These are phyloP conservation scores for Crypturellus undulatus DNA, from an alignment of 2,113 vertebrate species.

Conservation along the genomic window DNA sequence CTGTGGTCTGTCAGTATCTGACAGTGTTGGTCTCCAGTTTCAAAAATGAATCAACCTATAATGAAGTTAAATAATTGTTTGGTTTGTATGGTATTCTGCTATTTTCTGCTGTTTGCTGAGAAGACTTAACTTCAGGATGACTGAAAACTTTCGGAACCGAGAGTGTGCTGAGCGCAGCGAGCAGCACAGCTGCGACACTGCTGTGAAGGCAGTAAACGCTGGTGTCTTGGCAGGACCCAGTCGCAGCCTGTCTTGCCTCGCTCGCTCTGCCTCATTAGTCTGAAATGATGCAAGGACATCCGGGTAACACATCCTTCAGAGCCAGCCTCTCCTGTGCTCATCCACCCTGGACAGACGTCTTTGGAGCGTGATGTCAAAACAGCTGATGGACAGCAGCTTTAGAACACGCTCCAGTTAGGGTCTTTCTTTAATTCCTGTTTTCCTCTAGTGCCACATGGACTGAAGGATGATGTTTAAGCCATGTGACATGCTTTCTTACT, in stretches of 20 bases:
- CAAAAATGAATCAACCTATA: not conserved
- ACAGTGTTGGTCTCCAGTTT: not conserved
- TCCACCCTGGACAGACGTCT: not conserved
- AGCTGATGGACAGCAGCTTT: not conserved
- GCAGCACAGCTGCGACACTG: accelerated
- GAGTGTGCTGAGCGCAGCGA: not conserved
- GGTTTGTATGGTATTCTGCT: not conserved
- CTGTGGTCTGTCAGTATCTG: not conserved
- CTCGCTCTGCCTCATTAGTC: not conserved
- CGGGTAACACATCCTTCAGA: not conserved
- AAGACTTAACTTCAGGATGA: not conserved
- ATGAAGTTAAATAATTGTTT: not conserved
- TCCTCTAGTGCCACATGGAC: not conserved
- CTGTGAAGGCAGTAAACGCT: not conserved
- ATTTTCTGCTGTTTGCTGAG: not conserved
- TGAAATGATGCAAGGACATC: not conserved
- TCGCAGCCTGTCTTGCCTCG: not conserved
- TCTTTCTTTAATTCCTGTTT: not conserved
- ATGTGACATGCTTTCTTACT: not conserved
- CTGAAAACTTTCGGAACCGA: not conserved
- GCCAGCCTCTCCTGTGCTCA: not conserved
- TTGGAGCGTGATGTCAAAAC: not conserved
- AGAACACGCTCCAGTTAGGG: not conserved
- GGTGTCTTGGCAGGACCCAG: not conserved
- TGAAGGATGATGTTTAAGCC: not conserved